Percentiles rank a stretch among this genome's conserved stretches.
phyloP scores from a whole-genome alignment of 2,888 invertebrate genomes.

The Cosmia pyralina region DNA sequence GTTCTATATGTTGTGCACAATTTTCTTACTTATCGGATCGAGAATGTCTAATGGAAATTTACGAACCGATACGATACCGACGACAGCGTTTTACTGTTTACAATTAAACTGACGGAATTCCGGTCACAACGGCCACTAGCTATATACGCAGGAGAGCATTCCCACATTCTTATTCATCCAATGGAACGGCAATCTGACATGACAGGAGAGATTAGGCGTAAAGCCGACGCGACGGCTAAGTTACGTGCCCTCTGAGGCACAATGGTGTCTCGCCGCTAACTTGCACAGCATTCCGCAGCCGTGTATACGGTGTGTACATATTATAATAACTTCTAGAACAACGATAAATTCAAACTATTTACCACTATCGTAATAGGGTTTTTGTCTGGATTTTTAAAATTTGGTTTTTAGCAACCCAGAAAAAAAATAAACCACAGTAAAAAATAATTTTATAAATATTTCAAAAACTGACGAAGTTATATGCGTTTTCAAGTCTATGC shows the following conservation, averaged over 20 bases:
- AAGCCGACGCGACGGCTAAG: not conserved
- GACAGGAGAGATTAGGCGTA: not conserved
- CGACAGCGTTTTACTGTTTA: not conserved
- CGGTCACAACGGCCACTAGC: not conserved
- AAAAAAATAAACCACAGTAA: not conserved
- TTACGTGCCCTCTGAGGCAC: not conserved
- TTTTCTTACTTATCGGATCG: not conserved
- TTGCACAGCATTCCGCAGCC: not conserved
- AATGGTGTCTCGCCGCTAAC: not conserved
- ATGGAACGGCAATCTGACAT: not conserved
- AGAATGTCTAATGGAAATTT: not conserved
- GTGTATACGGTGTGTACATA: too few species aligned
- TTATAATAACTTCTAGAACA: not conserved
- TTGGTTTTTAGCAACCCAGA: not conserved
- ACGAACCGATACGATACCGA: not conserved
- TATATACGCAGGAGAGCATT: not conserved
- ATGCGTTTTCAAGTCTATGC: not conserved
- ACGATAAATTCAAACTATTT: not conserved
- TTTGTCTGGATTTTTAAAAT: not conserved
- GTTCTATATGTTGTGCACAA: constrained; percentile 1
- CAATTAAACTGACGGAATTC: not conserved
- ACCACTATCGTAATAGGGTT: not conserved
- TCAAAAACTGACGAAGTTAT: not conserved
- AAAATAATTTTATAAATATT: not conserved
- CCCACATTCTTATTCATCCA: not conserved